Conservation (phyloP, 2,113 vertebrate species). For the Actenoides hombroni region DNA sequence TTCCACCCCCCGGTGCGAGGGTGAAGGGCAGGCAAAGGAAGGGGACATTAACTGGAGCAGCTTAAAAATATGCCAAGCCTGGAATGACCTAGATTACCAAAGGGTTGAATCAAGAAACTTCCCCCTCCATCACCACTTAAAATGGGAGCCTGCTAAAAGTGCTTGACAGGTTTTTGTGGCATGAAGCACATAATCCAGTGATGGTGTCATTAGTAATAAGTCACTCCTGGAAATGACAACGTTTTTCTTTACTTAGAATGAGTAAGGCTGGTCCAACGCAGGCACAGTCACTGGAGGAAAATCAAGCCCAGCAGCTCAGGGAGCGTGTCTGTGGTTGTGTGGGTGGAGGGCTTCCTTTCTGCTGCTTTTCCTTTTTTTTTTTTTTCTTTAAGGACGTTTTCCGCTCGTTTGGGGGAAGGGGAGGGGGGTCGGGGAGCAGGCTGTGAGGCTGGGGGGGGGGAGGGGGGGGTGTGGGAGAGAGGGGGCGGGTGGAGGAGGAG, state of each 20-base stretch:
- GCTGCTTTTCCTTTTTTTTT: neutral
- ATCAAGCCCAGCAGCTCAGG: slow-evolving; percentile 24
- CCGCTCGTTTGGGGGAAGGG: too few species aligned
- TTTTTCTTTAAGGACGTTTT: too few species aligned
- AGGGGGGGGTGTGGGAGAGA: accelerated
- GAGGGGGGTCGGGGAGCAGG: too few species aligned
- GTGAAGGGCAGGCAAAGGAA: neutral
- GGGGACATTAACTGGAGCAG: neutral
- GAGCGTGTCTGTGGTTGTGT: neutral
- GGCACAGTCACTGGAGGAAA: slow-evolving; percentile 48
- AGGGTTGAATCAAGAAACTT: slow-evolving; percentile 54
- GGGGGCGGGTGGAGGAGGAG: too few species aligned
- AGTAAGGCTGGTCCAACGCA: slow-evolving; percentile 44
- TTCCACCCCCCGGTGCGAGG: neutral
- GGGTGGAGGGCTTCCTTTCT: slow-evolving; percentile 43
- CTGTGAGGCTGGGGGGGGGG: too few species aligned
- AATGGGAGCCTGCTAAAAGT: slow-evolving; percentile 66
- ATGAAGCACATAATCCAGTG: slow-evolving; percentile 65
- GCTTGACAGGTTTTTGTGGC: slow-evolving; percentile 68
- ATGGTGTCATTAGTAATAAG: slow-evolving; percentile 72
- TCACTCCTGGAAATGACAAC: slow-evolving; percentile 71
- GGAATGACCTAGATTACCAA: slow-evolving; percentile 57
- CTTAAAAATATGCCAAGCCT: slow-evolving; percentile 25
- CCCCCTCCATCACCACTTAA: slow-evolving; percentile 55
- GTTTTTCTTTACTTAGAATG: slow-evolving; percentile 70